A percentile compares a stretch with the other conserved stretches of the same genome.
These are phyloP conservation scores for Metopia argyrocephala DNA, from an alignment of 2,888 invertebrate genomes.

Conservation along the genomic window DNA sequence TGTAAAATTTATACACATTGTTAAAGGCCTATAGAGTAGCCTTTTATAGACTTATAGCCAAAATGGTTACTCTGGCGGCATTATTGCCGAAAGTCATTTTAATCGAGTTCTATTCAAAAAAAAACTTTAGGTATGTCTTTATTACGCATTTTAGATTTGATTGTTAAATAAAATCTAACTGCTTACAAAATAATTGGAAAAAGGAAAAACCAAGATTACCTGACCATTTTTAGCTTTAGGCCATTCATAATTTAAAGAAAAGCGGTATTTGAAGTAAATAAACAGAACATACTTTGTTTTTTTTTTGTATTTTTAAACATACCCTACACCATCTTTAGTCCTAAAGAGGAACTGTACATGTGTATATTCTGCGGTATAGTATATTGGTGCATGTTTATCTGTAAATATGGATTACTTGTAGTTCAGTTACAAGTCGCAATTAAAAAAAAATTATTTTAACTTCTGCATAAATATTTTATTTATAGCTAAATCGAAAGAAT, in stretches of 20 bases:
- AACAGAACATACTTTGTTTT: neutral
- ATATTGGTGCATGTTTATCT: too few species aligned
- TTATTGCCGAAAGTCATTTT: neutral
- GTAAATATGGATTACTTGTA: too few species aligned
- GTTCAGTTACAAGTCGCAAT: too few species aligned
- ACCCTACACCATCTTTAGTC: too few species aligned
- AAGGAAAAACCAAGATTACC: slow-evolving; percentile 26
- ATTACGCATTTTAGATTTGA: slow-evolving; percentile 58
- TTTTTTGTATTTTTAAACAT: neutral
- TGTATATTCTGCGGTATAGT: too few species aligned
- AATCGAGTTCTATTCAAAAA: neutral
- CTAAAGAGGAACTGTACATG: too few species aligned
- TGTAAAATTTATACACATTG: slow-evolving; percentile 57
- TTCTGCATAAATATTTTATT: too few species aligned
- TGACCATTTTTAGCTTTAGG: slow-evolving; percentile 51
- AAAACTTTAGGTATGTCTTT: slow-evolving; percentile 39
- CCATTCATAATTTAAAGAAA: slow-evolving; percentile 59
- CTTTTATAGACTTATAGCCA: slow-evolving; percentile 28
- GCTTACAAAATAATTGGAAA: slow-evolving; percentile 1
- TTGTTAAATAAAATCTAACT: slow-evolving; percentile 31
- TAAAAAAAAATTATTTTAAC: too few species aligned
- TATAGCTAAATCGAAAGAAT: too few species aligned
- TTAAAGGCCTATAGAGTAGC: slow-evolving; percentile 49
- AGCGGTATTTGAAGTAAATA: slow-evolving; percentile 43
- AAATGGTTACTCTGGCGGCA: slow-evolving; percentile 16